Evolutionary conservation across 2,113 vertebrate species (phyloP).

Genomic region (Ovis canadensis): DNA sequence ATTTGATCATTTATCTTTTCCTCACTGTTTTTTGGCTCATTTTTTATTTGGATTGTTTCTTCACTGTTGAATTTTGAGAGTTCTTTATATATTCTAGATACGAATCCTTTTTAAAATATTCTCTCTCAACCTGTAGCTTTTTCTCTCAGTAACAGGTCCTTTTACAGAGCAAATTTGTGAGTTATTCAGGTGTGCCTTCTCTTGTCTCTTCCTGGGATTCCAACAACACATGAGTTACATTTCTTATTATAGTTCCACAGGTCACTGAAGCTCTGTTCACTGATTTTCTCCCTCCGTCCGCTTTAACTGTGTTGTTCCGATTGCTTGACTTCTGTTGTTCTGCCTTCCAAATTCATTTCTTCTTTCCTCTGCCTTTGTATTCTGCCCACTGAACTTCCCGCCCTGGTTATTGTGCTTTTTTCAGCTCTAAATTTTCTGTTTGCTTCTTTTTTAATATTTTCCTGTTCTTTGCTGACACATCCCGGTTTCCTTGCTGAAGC

Average conservation of each 20-base stretch:
- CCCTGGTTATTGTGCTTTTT: not conserved
- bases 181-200: not conserved
- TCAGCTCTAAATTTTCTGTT: not conserved
- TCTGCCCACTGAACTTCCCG: not conserved
- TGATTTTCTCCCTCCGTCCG: not conserved
- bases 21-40: not conserved
- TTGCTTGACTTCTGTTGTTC: not conserved
- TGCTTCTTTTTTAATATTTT: not conserved
- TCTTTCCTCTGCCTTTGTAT: not conserved
- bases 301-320: not conserved
- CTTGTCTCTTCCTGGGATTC: not conserved
- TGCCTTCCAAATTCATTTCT: not conserved
- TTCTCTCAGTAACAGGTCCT: not conserved
- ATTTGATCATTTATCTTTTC: not conserved
- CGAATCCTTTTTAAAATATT: not conserved
- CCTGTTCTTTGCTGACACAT: not conserved
- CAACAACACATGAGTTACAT: not conserved
- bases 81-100: not conserved
- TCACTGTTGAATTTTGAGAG: not conserved
- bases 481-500: not conserved
- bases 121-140: not conserved
- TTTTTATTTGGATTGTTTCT: not conserved
- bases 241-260: not conserved
- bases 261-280: not conserved
- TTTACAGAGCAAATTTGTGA: not conserved